Evolutionary conservation across 2,888 invertebrate genomes (phyloP).

Genomic region (Lithophane socia): DNA sequence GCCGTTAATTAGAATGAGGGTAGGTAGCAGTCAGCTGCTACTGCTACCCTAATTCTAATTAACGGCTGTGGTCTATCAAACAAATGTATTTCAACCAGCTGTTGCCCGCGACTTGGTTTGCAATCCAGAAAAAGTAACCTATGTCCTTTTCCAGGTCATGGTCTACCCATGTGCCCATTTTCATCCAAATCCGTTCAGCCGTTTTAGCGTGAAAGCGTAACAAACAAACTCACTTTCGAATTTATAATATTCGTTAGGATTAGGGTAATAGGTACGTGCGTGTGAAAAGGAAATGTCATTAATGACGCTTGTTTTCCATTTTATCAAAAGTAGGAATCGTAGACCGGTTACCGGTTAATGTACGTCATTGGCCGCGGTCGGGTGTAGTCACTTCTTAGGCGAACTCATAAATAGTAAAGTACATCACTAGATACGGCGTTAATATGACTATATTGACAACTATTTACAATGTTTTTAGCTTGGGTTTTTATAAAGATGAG

Average conservation of each 20-base stretch:
- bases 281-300: neutral
- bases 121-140: too few relatives aligned
- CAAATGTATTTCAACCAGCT: too few relatives aligned
- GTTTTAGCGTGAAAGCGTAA: too few relatives aligned
- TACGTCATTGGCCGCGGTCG: slow-evolving; percentile 47
- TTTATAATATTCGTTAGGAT: too few relatives aligned
- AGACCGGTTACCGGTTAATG: slow-evolving; percentile 9
- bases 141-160: too few relatives aligned
- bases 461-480: slow-evolving; percentile 57
- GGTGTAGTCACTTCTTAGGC: slow-evolving; percentile 43
- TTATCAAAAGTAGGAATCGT: slow-evolving; percentile 4
- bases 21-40: too few relatives aligned
- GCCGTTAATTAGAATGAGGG: too few relatives aligned
- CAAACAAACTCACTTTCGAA: too few relatives aligned
- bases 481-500: neutral
- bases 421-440: slow-evolving; percentile 50
- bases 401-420: slow-evolving; percentile 47
- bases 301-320: neutral
- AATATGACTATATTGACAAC: slow-evolving; percentile 47
- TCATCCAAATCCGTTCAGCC: too few relatives aligned
- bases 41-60: neutral
- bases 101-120: too few relatives aligned
- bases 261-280: neutral
- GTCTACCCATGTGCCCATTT: too few relatives aligned
- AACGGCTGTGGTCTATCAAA: too few relatives aligned